Evolutionary conservation across 2,888 invertebrate genomes (phyloP), one percentile per base, ranked within the genome.

Genomic region (Hypselothyrea guttata): DNA sequence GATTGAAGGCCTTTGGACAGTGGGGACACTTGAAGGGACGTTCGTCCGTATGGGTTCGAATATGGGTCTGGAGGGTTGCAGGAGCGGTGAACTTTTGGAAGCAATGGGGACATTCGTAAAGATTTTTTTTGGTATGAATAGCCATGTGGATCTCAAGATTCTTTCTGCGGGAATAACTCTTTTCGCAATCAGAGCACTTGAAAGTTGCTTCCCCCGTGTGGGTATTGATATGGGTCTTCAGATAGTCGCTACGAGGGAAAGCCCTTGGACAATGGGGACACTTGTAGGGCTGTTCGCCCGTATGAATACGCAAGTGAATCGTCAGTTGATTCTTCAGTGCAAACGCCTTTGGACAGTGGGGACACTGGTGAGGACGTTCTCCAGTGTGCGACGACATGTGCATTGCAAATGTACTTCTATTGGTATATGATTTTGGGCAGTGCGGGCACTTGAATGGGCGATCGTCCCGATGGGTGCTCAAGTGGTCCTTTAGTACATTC

Each of bases 21-120:
- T 48, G 40, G 7, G 40, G 38, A 18, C 48, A 48, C 30, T 48
- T 15, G 18, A 28, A 12, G 7, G 37, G 28, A 4, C 48, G 48
- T 4, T 48, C 38, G 7, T 27, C 48, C 1, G 48, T 15, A 11
- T 48, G 48, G 3, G 2, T 16, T 7, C 37, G 48, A 7, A 38
- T 38, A 16, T 48, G 48, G 0, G n/a, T 11, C 16, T 48, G 48
- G 0, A 47, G 37, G 28, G 27, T 35, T 4, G 15, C 13, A 8
- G 9, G 22, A 15, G 13, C 2, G 4, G 28, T 37, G 8, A 30
- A 48, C 1, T 7, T 11, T 13, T 48, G 37, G 4, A 4, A 1
- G 11, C 48, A 48, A 8, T 48, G 38, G 2, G 48, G 38, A 16
- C 48, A 48, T 11, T 38, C 27, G 5, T 16, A 16, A 1, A 27